These are phyloP conservation scores for Xestia c-nigrum DNA, from an alignment of 2,888 invertebrate species.

Conservation along the genomic window DNA sequence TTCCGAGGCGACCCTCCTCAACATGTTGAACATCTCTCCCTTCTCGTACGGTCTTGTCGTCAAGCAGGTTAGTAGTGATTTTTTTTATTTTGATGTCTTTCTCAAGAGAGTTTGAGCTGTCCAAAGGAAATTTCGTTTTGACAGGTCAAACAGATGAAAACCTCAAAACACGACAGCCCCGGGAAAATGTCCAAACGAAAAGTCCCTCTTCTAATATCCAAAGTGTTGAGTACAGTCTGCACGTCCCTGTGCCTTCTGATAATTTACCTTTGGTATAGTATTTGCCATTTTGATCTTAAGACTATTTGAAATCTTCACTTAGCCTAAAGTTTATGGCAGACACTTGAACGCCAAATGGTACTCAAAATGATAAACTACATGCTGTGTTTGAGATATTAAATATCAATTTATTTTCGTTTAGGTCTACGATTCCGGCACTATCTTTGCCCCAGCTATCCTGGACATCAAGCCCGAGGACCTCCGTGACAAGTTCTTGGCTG, in stretches of 20 bases:
- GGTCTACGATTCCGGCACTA: conserved; percentile 99
- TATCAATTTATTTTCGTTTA: conserved; percentile 56
- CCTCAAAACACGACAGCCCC: too few relatives aligned
- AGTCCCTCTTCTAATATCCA: conserved; percentile 70
- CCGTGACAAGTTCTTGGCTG: conserved; percentile 96
- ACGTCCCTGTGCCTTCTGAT: conserved; percentile 79
- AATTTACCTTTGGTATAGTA: conserved; percentile 88
- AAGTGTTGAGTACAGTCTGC: conserved; percentile 89
- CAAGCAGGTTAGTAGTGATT: conserved; percentile 91
- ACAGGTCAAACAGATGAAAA: too few relatives aligned
- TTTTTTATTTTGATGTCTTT: background rate
- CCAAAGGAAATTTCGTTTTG: too few relatives aligned
- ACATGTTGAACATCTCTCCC: conserved; percentile 99
- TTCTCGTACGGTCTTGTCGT: conserved; percentile 99
- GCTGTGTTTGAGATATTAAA: background rate
- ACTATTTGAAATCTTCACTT: conserved; percentile 44
- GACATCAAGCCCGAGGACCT: conserved; percentile 99
- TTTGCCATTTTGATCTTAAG: conserved; percentile 55
- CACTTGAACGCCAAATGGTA: conserved; percentile 28
- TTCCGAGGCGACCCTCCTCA: conserved; percentile 99
- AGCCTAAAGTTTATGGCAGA: conserved; percentile 53
- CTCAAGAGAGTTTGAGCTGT: too few relatives aligned
- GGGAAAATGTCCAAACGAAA: background rate
- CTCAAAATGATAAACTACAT: background rate
- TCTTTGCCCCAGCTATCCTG: conserved; percentile 98